Evolutionary conservation across 2,888 invertebrate genomes (phyloP), one percentile per base, ranked within the genome.

Genomic region (Julus scandinavius): DNA sequence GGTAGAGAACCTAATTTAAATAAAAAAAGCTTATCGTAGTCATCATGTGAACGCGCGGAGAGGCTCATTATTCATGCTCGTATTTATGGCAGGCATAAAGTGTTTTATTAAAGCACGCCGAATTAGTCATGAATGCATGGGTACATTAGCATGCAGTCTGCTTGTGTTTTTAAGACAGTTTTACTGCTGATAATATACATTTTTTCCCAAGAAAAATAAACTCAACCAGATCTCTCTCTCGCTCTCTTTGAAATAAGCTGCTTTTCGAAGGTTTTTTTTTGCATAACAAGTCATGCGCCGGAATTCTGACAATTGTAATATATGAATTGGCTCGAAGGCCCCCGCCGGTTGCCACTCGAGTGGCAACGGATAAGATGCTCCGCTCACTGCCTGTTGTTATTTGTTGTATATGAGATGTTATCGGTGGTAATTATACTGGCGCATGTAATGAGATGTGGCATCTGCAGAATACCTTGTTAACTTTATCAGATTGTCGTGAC

Each of bases 401-500:
- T 58, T 17, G 58, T n/a, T n/a, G 58, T 58, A 58, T 58, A 1
- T 58, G n/a, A 2, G 72, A 72, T 72, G 72, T 20, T 72, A 72
- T 72, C 72, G 72, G 7, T 29, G 29, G 72, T 72, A 29, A 72
- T 72, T 72, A 29, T 29, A 29, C 72, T 72, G 72, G 4, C 15
- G 72, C 72, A n/a, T 72, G 72, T 72, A 72, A 72, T 72, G 72
- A 72, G 72, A 72, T 72, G 72, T 72, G 72, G 72, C 72, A 72
- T 72, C 72, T 72, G 72, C 72, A 29, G 72, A 72, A 9, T 9
- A 72, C 72, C 72, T 72, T 72, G 72, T 72, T 72, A 72, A 72
- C 72, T 29, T 72, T 72, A 72, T 72, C 72, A 29, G 72, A 72
- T 72, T 72, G 72, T 7, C 72, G 72, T 72, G 72, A 72, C 72